phyloP scores from a whole-genome alignment of 2,888 invertebrate species.

The Tetrapedia diversipes region DNA sequence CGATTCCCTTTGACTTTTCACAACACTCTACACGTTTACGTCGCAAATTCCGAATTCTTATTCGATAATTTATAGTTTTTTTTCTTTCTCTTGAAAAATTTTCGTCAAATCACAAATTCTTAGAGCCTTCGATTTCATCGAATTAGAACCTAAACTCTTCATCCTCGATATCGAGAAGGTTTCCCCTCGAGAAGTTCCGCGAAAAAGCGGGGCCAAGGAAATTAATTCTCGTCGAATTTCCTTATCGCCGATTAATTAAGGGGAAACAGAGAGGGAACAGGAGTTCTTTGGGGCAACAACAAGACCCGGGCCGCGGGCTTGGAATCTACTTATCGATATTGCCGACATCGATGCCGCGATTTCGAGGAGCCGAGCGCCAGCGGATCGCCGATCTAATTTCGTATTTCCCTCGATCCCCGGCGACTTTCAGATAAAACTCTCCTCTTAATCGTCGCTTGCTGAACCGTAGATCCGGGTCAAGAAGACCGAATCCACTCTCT shows the following conservation, averaged over 20 bases:
- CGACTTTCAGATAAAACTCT: constrained; percentile 43
- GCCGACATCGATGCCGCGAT: constrained; percentile 22
- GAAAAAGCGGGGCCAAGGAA: too few species aligned
- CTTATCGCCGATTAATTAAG: constrained; percentile 11
- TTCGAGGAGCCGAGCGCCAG: constrained; percentile 3
- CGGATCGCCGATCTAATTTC: constrained; percentile 38
- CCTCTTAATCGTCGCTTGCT: constrained; percentile 33
- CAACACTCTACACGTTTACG: too few species aligned
- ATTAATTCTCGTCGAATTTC: not conserved
- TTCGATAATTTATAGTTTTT: too few species aligned
- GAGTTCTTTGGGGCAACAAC: not conserved
- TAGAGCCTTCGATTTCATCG: too few species aligned
- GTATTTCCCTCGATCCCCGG: constrained; percentile 13
- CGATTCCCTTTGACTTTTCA: too few species aligned
- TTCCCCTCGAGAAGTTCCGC: too few species aligned
- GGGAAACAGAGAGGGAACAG: not conserved
- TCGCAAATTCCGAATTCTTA: too few species aligned
- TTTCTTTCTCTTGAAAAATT: too few species aligned
- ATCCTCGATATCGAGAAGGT: too few species aligned
- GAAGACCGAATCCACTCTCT: constrained; percentile 45
- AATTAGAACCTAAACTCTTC: too few species aligned
- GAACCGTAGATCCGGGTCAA: constrained; percentile 58
- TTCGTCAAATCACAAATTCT: too few species aligned
- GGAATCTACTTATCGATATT: constrained; percentile 25
- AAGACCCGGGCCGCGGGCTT: not conserved